phyloP scores from a whole-genome alignment of 2,797 vertebrate genomes.

The Siniperca undulata region DNA sequence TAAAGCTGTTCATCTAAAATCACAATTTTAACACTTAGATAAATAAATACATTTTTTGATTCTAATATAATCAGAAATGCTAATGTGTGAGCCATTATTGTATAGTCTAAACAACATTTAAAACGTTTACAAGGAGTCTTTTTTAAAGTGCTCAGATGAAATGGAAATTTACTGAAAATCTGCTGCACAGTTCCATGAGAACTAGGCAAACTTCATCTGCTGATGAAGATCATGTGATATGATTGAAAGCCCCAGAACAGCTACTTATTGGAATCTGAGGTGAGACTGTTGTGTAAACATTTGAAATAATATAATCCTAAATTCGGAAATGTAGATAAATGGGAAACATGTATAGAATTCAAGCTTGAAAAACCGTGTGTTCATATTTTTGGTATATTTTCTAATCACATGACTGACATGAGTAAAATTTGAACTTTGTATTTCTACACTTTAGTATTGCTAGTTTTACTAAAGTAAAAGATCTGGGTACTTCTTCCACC shows the following conservation, averaged over 20 bases:
- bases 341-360: not conserved
- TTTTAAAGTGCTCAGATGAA: not conserved
- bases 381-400: not conserved
- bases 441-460: not conserved
- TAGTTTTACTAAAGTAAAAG: not conserved
- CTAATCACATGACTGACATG: too few species aligned
- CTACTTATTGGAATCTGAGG: not conserved
- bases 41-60: not conserved
- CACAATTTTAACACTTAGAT: not conserved
- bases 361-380: not conserved
- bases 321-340: not conserved
- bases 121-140: not conserved
- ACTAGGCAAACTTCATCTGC: not conserved
- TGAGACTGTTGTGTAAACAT: not conserved
- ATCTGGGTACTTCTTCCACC: not conserved
- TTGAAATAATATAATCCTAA: not conserved
- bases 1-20: slow-evolving; percentile 6
- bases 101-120: not conserved
- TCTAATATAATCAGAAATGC: not conserved
- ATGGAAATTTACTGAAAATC: not conserved
- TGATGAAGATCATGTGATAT: not conserved
- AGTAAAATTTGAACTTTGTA: too few species aligned
- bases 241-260: not conserved
- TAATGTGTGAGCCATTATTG: not conserved
- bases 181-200: not conserved